A percentile compares a stretch with the other conserved stretches of the same genome.
Conservation (phyloP, 2,113 vertebrate genomes). For the Oxyura jamaicensis region DNA sequence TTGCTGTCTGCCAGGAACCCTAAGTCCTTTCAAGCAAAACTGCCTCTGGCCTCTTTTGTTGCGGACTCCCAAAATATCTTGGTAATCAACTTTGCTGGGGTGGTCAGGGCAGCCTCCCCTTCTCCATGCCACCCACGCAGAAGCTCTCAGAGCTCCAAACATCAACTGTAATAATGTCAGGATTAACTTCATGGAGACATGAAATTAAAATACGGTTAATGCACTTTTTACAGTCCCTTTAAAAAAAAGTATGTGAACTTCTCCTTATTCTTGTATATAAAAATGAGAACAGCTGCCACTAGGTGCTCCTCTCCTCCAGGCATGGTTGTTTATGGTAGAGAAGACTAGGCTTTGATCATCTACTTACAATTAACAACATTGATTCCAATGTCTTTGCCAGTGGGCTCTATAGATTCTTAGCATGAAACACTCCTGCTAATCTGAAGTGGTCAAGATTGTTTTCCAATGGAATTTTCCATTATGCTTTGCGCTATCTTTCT, state of each 20-base stretch:
- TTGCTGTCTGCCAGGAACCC: background rate
- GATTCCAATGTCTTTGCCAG: slow-evolving; percentile 39
- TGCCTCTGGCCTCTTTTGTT: background rate
- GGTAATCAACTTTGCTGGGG: fast-evolving
- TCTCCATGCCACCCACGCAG: background rate
- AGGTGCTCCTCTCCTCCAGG: background rate
- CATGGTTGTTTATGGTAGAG: background rate
- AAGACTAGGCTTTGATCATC: slow-evolving; percentile 11
- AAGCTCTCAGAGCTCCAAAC: background rate
- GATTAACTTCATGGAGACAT: background rate
- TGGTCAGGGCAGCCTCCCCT: background rate
- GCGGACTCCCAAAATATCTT: background rate
- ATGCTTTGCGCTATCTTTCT: background rate
- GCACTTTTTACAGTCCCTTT: background rate
- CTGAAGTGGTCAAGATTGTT: slow-evolving; percentile 33
- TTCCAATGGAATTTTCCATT: slow-evolving; percentile 38
- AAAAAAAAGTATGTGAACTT: fast-evolving
- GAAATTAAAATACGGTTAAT: background rate
- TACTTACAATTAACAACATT: background rate
- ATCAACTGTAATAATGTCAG: background rate
- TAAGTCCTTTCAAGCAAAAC: background rate
- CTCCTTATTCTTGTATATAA: background rate
- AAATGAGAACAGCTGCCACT: background rate
- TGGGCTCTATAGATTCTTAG: slow-evolving; percentile 30
- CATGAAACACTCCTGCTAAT: background rate